phyloP scores from a whole-genome alignment of 2,888 invertebrate species.

The Mylabris sibirica region DNA sequence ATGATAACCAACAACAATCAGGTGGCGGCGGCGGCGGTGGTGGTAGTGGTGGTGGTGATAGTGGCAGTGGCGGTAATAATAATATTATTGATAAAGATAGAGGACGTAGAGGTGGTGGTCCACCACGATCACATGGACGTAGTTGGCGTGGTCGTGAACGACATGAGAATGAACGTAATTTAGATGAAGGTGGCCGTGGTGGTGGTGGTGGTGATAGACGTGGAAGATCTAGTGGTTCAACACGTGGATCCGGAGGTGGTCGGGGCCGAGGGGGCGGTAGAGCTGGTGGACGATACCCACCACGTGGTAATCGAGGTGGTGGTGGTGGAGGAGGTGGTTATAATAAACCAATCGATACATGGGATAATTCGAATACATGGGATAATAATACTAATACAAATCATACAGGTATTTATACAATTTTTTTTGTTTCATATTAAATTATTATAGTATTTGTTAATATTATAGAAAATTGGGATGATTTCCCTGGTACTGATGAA shows the following conservation, averaged over 20 bases:
- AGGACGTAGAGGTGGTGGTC: conserved; percentile 51
- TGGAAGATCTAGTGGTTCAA: conserved; percentile 60
- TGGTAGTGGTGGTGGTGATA: conserved; percentile 38
- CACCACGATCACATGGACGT: conserved; percentile 65
- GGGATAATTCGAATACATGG: conserved; percentile 65
- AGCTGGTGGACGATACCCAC: conserved; percentile 58
- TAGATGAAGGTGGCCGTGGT: conserved; percentile 53
- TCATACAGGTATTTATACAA: conserved; percentile 50
- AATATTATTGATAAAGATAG: conserved; percentile 28
- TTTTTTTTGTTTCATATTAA: conserved; percentile 37
- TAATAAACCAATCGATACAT: conserved; percentile 64
- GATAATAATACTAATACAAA: conserved; percentile 49
- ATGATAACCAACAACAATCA: conserved; percentile 38
- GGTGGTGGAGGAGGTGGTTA: conserved; percentile 48
- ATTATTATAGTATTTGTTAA: not conserved
- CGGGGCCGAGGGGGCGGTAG: conserved; percentile 58
- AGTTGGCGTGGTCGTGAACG: conserved; percentile 57
- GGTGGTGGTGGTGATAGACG: conserved; percentile 54
- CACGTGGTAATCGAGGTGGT: conserved; percentile 57
- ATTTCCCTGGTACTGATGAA: conserved; percentile 62
- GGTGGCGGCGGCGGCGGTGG: conserved; percentile 41
- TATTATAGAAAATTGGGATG: conserved; percentile 77
- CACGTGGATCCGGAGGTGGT: conserved; percentile 58
- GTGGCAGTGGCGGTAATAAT: conserved; percentile 46
- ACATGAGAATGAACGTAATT: conserved; percentile 58